Conservation (phyloP, 2,113 vertebrate species). For the Gnathonemus echidnorhynchus region DNA sequence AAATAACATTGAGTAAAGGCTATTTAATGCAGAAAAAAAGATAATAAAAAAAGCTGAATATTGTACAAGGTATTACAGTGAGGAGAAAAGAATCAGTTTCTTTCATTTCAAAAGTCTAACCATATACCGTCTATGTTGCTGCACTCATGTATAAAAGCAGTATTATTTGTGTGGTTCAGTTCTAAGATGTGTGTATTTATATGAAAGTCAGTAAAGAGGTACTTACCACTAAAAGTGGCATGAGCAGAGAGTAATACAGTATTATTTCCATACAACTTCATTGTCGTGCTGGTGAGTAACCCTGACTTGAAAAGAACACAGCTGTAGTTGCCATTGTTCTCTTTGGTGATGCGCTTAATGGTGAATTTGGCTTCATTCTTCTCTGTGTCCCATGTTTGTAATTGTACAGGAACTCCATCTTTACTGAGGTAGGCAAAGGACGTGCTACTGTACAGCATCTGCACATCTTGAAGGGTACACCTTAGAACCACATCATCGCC, state of each 20-base stretch:
- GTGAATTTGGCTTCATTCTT: conserved; percentile 20
- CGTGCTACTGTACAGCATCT: too few relatives aligned
- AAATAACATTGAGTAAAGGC: too few relatives aligned
- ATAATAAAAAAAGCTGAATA: too few relatives aligned
- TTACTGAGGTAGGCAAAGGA: conserved; percentile 22
- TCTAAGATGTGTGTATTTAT: not conserved
- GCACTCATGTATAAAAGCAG: not conserved
- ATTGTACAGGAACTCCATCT: conserved; percentile 16
- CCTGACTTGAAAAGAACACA: conserved; percentile 20
- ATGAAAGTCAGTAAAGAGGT: not conserved
- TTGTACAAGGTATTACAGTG: too few relatives aligned
- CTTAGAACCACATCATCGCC: too few relatives aligned
- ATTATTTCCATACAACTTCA: conserved; percentile 24
- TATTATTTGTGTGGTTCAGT: not conserved
- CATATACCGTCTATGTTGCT: too few relatives aligned
- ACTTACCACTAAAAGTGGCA: not conserved
- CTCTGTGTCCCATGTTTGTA: conserved; percentile 21
- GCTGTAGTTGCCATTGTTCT: conserved; percentile 24
- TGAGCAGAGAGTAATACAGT: not conserved
- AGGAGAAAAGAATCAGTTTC: too few relatives aligned
- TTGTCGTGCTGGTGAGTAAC: not conserved
- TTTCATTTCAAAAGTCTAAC: too few relatives aligned
- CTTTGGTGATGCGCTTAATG: conserved; percentile 13
- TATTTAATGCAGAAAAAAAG: too few relatives aligned
- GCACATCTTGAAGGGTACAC: too few relatives aligned